Base-by-base conservation (phyloP, 2,888 invertebrate species). In the Pharmacophagus antenor region DNA sequence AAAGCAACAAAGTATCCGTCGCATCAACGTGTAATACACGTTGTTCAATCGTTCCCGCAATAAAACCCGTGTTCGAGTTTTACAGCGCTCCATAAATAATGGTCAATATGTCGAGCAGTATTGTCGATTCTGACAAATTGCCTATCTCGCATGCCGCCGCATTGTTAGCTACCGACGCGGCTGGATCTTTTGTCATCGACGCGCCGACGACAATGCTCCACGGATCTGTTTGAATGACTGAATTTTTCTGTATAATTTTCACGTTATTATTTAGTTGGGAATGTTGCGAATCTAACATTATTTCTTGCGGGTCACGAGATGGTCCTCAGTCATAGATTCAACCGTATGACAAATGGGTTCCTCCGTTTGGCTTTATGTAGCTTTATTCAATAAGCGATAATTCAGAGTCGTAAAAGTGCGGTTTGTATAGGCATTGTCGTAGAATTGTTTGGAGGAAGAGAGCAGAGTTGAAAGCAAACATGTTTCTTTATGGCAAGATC, bases 81-180 rank as follows among this genome's bases (percentile, higher is more conserved):
- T 82, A 86, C 85, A 78, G 74, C 80, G 79, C 77, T 79, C 80
- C 85, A 89, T 90, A 90, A 89, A 90, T 90, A 89, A 88, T 89
- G 88, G 87, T 84, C 89, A 88, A 88, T 89, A 87, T 84, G 87
- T 86, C 89, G 85, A 71, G 75, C 77, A 71, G 84, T 70, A 85
- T 90, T 89, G 90, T 90, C 87, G 88, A 88, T 79, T 72, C 80
- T 89, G 90, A 90, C 90, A 90, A 90, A 90, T 90, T 89, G 83
- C 85, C 75, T 73, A 75, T 80, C 82, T 82, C 82, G 82, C 82
- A 80, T 74, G 82, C 86, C 82, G 84, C 82, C 79, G 77, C 80
- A 84, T 88, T 88, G 89, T 88, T 77, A 73, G 78, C 84, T 80
- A 78, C 84, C 75, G 81, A 78, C 74, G 75, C 77, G 74, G 71